Conservation (phyloP, 2,888 invertebrate species). For the Chalcosyrphus nemorum region DNA sequence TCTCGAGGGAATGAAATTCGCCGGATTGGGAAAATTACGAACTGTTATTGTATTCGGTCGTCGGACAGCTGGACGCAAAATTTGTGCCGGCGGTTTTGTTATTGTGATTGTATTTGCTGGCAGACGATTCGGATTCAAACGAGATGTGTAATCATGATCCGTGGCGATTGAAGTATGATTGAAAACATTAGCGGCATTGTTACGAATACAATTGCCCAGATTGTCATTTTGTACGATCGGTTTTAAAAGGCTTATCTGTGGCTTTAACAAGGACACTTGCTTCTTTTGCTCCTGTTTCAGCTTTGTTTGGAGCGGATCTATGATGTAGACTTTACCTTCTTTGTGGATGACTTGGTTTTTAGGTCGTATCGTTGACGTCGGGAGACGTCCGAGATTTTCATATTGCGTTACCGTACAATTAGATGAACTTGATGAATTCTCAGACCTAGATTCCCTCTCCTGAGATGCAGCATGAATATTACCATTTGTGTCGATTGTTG, state of each 20-base stretch:
- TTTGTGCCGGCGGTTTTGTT: constrained; percentile 15
- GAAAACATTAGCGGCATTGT: constrained; percentile 65
- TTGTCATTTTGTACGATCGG: constrained; percentile 68
- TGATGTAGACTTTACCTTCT: constrained; percentile 80
- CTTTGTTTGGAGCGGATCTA: constrained; percentile 80
- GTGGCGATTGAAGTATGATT: constrained; percentile 65
- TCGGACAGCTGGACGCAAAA: constrained; percentile 28
- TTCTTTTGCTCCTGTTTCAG: constrained; percentile 78
- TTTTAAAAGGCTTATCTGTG: constrained; percentile 80
- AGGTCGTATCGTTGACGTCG: constrained; percentile 26
- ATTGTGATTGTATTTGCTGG: constrained; percentile 51
- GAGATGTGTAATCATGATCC: constrained; percentile 62
- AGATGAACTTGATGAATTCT: not conserved
- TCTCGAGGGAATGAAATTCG: constrained; percentile 55
- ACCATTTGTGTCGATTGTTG: constrained; percentile 13
- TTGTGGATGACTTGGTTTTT: constrained; percentile 79
- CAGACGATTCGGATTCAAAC: constrained; percentile 35
- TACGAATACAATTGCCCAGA: constrained; percentile 55
- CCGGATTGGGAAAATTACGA: constrained; percentile 61
- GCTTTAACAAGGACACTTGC: constrained; percentile 80
- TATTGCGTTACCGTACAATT: not conserved
- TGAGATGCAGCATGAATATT: not conserved
- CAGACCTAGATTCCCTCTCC: not conserved
- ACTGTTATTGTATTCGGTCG: constrained; percentile 56
- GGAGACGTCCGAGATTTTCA: constrained; percentile 1